phyloP scores from a whole-genome alignment of 2,888 invertebrate genomes.

The Aelia acuminata region DNA sequence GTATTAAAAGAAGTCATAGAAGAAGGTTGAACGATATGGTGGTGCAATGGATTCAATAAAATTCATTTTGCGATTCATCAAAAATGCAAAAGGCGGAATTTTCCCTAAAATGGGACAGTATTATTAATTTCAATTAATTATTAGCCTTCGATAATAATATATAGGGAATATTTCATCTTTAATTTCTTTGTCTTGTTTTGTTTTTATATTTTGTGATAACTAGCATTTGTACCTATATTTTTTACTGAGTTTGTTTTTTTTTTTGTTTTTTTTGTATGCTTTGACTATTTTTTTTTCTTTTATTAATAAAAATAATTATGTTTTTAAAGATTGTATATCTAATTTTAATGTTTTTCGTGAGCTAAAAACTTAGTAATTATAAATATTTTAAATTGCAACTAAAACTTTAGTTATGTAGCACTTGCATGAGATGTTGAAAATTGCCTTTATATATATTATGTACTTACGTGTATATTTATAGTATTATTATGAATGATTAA shows the following conservation, averaged over 20 bases:
- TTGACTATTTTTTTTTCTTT: neutral
- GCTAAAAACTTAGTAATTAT: constrained; percentile 4
- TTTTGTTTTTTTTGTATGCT: constrained; percentile 51
- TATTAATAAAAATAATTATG: constrained; percentile 7
- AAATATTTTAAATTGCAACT: constrained; percentile 35
- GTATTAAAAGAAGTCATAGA: constrained; percentile 2
- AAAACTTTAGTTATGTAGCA: constrained; percentile 45
- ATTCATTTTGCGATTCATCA: constrained; percentile 26
- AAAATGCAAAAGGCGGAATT: constrained; percentile 28
- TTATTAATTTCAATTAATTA: constrained; percentile 47
- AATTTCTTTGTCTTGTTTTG: constrained; percentile 34
- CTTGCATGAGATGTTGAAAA: constrained; percentile 39
- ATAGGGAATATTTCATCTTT: constrained; percentile 15
- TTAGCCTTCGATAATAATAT: constrained; percentile 13
- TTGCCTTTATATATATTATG: constrained; percentile 46
- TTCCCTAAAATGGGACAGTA: constrained; percentile 29
- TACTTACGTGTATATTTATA: constrained; percentile 47
- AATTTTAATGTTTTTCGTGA: constrained; percentile 41
- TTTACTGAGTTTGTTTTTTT: constrained; percentile 43
- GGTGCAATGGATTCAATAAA: constrained; percentile 7
- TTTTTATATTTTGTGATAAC: constrained; percentile 49
- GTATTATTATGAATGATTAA: constrained; percentile 20
- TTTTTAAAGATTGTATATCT: constrained; percentile 42
- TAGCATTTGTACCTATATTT: constrained; percentile 47
- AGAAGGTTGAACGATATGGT: constrained; percentile 7